Base-by-base conservation (phyloP, 2,113 vertebrate genomes). In the Euleptes europaea region DNA sequence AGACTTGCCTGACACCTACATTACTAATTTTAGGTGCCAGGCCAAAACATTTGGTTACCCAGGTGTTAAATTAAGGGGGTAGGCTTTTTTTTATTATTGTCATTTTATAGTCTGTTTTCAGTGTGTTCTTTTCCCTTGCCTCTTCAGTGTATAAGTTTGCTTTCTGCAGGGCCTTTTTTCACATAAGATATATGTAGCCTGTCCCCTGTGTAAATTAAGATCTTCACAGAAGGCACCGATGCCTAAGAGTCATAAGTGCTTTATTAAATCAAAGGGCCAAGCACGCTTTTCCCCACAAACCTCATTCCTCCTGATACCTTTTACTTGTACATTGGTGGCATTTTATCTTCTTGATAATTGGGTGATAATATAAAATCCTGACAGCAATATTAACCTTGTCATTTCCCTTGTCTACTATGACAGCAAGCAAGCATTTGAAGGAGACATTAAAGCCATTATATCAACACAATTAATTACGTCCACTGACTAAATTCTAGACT, bases 391-490 rank as follows among this genome's bases (percentile, higher is more conserved):
- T 67, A 67, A 77, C 42, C 93, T 70, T 89, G 89, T 88, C 63
- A 73, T 83, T 82, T 78, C 91, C 84, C 86, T 88, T 26, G 44
- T 12, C 84, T 85, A 0, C 81, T 0, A 33, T 72, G 86, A 81
- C 49, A 87, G 33, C 76, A 93, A 87, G 28, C 73, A 69, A 80
- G 84, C 85, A 0, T 89, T 85, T 28, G 51, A 82, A 70, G 73
- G 87, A 84, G 90, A 91, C 85, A 89, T 89, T 88, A 94, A 93
- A 94, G 84, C 87, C 88, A 83, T 89, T 91, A 70, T 90, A 88
- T 90, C 91, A 93, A 93, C 91, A 92, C 89, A 92, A 91, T 92
- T 91, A 92, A 88, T 88, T 85, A 91, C 71, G 31, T 84, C 89
- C 87, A 4, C 87, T 33, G 81, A 35, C 84, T 92, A 83, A 88